Base-by-base conservation (phyloP, 2,888 invertebrate species). In the Taenaris catops region DNA sequence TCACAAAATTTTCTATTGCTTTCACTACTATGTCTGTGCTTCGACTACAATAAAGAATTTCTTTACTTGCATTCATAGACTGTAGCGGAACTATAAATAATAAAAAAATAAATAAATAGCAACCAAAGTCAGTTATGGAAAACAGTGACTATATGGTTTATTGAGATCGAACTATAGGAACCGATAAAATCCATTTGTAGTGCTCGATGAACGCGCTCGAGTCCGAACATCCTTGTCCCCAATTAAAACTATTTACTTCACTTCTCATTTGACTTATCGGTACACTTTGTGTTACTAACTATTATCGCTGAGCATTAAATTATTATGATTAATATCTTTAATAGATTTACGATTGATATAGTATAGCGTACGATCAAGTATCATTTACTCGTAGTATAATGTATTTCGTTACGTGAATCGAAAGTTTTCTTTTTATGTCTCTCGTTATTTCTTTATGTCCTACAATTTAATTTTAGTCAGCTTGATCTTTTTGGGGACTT, bases 191-290 rank as follows among this genome's bases (percentile, higher is more conserved):
- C 34, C 34, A 28, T 31, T 46, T 36, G 21, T 29, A 41, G 25
- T 11, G 8, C 21, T 21, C 34, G 31, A 19, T 25, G 32, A 18
- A 48, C 52, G 51, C 49, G 41, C 49, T 56, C 66, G 59, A 56
- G 61, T 58, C 60, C 60, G 52, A 66, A 66, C 65, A 80, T 80
- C 83, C 83, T 83, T 83, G 83, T 68, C 76, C 83, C 65, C 79
- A 74, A 79, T 83, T 72, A 72, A 70, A 75, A 70, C 72, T 67
- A 66, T 81, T 78, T 75, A 73, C 68, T 51, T 61, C 66, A 63
- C 55, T 58, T 68, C 68, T 68, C 63, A 58, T 69, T 69, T 71
- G 60, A 71, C 70, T 76, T 69, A 63, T 63, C 17, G 8, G 21
- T 31, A 66, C 63, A 70, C 65, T 67, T 51, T 58, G 20, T 18